Evolutionary conservation across 2,888 invertebrate genomes (phyloP).

Genomic region (Stegana nigrithorax): DNA sequence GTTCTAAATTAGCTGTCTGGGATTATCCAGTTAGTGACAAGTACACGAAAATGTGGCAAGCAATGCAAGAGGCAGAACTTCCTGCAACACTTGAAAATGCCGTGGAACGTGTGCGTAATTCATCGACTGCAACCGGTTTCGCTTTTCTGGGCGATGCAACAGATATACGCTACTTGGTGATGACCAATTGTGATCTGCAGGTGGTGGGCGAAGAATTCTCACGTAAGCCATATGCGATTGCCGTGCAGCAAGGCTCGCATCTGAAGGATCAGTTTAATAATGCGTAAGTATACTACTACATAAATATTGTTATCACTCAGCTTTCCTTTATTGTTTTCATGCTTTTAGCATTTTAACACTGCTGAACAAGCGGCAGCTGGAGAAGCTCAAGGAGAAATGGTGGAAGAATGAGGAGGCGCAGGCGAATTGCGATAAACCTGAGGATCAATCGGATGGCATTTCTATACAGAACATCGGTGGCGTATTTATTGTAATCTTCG

Average conservation of each 20-base stretch:
- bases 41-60: constrained; percentile 98
- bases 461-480: constrained; percentile 98
- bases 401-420: constrained; percentile 90
- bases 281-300: constrained; percentile 77
- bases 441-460: constrained; percentile 96
- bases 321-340: neutral
- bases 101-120: constrained; percentile 77
- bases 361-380: constrained; percentile 91
- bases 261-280: constrained; percentile 94
- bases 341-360: constrained; percentile 84
- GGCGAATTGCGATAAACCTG: constrained; percentile 84
- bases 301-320: neutral
- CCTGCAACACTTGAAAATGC: constrained; percentile 86
- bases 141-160: constrained; percentile 96
- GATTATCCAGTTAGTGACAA: constrained; percentile 99
- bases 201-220: constrained; percentile 97
- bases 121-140: constrained; percentile 83
- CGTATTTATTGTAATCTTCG: constrained; percentile 97
- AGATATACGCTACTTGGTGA: constrained; percentile 76
- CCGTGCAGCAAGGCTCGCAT: constrained; percentile 95
- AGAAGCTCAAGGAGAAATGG: constrained; percentile 95
- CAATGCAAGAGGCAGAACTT: constrained; percentile 86
- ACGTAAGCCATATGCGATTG: constrained; percentile 95
- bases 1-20: constrained; percentile 97
- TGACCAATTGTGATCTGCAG: constrained; percentile 77